phyloP scores from a whole-genome alignment of 1,140 invertebrate genomes.

The Calliopsis andreniformis region DNA sequence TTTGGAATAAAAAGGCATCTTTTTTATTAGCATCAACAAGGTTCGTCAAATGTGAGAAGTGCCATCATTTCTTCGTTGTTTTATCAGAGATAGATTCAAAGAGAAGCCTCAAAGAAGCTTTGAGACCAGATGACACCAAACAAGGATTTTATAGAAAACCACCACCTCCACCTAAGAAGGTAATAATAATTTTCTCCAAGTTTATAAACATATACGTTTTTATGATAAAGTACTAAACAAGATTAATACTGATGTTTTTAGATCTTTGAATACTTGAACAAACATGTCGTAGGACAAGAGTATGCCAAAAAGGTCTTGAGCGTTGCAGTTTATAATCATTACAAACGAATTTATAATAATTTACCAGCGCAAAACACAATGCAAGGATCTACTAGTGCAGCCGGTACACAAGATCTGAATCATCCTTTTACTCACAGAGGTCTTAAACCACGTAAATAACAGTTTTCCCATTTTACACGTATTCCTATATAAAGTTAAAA shows the following conservation, averaged over 20 bases:
- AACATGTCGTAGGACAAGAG: constrained; percentile 98
- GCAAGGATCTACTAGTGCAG: constrained; percentile 79
- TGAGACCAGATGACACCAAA: constrained; percentile 83
- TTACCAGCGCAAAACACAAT: constrained; percentile 83
- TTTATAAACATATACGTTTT: constrained; percentile 2
- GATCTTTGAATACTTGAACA: constrained; percentile 97
- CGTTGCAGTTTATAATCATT: constrained; percentile 99
- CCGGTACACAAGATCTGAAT: constrained; percentile 86
- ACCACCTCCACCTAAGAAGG: constrained; percentile 96
- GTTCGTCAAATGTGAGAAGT: constrained; percentile 99
- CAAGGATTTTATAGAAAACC: constrained; percentile 88
- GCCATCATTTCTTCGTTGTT: constrained; percentile 98
- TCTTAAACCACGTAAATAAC: constrained; percentile 81
- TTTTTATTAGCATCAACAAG: constrained; percentile 87
- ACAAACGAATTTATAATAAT: constrained; percentile 98
- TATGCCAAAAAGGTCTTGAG: constrained; percentile 99
- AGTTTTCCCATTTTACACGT: constrained; percentile 51
- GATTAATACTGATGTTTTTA: constrained; percentile 74
- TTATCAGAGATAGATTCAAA: constrained; percentile 95
- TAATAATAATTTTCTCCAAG: constrained; percentile 65
- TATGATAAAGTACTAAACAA: not conserved
- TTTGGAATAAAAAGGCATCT: not conserved
- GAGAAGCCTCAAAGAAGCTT: constrained; percentile 90
- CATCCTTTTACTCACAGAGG: constrained; percentile 89
- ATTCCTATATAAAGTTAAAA: constrained; percentile 19